phyloP scores from a whole-genome alignment of 2,797 vertebrate genomes.

The Acanthurus tractus region DNA sequence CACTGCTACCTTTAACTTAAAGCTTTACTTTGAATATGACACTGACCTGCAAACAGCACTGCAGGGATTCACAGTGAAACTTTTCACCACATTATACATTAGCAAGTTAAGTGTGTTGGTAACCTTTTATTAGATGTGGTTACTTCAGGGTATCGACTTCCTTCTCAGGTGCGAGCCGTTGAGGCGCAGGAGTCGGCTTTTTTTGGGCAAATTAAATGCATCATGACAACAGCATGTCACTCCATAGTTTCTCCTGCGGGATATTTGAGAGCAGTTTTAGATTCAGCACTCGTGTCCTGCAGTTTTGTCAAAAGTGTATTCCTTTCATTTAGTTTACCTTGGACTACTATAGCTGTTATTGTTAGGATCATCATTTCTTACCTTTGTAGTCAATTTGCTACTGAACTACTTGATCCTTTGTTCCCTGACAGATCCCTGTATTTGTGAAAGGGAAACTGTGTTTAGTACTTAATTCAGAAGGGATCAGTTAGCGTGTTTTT shows the following conservation, averaged over 20 bases:
- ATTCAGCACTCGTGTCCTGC: conserved; percentile 4
- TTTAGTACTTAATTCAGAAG: background rate
- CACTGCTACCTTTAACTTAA: conserved; percentile 20
- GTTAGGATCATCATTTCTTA: background rate
- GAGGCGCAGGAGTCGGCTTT: background rate
- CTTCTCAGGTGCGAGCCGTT: background rate
- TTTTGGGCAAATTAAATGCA: background rate
- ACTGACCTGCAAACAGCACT: conserved; percentile 5
- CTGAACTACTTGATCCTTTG: background rate
- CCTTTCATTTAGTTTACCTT: background rate
- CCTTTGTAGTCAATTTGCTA: background rate
- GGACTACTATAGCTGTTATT: background rate
- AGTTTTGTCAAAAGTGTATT: conserved; percentile 2
- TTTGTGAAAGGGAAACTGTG: background rate
- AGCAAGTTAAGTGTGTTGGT: conserved; percentile 9
- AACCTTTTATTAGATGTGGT: background rate
- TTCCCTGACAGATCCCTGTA: background rate
- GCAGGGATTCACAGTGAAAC: conserved; percentile 26
- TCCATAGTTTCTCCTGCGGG: background rate
- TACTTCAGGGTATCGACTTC: background rate
- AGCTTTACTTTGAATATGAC: background rate
- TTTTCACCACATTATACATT: conserved; percentile 19
- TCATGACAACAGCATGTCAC: background rate
- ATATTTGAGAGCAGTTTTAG: background rate
- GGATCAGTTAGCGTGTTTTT: background rate